Evolutionary conservation across 2,113 vertebrate species (phyloP), one percentile per base, ranked within the genome.

Genomic region (Zapus hudsonius): DNA sequence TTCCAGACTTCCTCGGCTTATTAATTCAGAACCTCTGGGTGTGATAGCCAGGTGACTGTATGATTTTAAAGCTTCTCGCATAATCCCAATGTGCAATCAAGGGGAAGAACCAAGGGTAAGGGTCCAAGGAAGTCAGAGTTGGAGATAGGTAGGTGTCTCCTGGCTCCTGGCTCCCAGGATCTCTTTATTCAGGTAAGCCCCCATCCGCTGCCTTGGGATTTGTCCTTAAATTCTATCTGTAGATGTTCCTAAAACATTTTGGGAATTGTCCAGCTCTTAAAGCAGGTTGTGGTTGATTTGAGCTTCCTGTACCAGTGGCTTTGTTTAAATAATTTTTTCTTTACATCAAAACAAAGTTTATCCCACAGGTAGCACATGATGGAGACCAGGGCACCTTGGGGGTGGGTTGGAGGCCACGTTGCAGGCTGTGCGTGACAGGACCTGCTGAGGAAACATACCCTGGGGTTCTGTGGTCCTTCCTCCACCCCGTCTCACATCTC

Each of bases 351-450:
- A 67, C 29, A 36, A 69, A 92, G 66, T 84, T 94, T 92, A 66
- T 94, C 93, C 92, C 79, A 74, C 89, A 96, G 95, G 84, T 94
- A 73, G 15, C 33, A 17, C 13, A 11, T 55, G 42, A 31, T 85
- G 91, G 84, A 93, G 42, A 87, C 22, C 17, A 52, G 44, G 72
- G 92, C 25, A 40, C 31, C 17, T n/a, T 69, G 57, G 29, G 64
- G 57, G 13, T 59, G 66, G 55, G 67, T 19, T 74, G 90, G 52
- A 82, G 70, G n/a, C 9, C 57, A 84, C 23, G 4, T 40, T 85
- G 55, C 17, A 61, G 59, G 66, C 78, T 5, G 29, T 19, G 29
- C 20, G 2, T 20, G 36, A 42, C 38, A 3, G 16, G 36, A 42
- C 38, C 2, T 42, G 0, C 42, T n/a, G 7, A 6, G 19, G 31